A percentile compares a stretch with the other conserved stretches of the same genome.
These are phyloP conservation scores for Noctua comes DNA, from an alignment of 2,888 invertebrate species.

Conservation along the genomic window DNA sequence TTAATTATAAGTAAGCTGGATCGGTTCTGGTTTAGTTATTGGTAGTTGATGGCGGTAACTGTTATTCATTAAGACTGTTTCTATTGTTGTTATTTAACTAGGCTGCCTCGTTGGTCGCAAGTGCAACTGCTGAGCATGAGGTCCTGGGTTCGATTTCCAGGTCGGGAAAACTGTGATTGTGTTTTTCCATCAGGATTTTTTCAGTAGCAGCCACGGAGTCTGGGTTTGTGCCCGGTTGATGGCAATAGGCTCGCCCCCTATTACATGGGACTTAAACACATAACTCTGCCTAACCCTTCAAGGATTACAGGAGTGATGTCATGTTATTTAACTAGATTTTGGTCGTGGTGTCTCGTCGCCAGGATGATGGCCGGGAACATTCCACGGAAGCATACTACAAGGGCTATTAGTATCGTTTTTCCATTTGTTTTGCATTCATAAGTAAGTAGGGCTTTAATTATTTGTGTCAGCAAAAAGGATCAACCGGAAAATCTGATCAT, in stretches of 20 bases:
- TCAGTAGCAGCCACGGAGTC: not conserved
- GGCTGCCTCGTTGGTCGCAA: no score
- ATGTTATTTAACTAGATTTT: not conserved
- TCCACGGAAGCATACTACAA: not conserved
- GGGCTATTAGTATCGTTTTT: not conserved
- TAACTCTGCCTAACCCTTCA: not conserved
- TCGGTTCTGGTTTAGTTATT: constrained; percentile 15
- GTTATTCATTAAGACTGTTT: not conserved
- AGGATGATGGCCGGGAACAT: not conserved
- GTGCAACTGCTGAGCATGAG: not conserved
- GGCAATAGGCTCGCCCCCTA: no score
- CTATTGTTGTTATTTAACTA: not conserved
- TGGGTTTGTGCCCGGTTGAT: no score
- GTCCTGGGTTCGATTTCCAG: not conserved
- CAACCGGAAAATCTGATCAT: not conserved
- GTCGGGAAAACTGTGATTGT: not conserved
- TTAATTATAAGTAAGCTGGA: constrained; percentile 51
- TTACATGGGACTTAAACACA: not conserved
- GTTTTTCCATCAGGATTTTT: not conserved
- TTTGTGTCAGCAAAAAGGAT: not conserved
- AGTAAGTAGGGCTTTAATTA: not conserved
- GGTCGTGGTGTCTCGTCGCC: not conserved
- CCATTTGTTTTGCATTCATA: not conserved
- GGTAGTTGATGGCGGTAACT: not conserved
- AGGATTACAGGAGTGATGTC: not conserved